Evolutionary conservation across 2,113 vertebrate species (phyloP).

Genomic region (Chionomys nivalis): DNA sequence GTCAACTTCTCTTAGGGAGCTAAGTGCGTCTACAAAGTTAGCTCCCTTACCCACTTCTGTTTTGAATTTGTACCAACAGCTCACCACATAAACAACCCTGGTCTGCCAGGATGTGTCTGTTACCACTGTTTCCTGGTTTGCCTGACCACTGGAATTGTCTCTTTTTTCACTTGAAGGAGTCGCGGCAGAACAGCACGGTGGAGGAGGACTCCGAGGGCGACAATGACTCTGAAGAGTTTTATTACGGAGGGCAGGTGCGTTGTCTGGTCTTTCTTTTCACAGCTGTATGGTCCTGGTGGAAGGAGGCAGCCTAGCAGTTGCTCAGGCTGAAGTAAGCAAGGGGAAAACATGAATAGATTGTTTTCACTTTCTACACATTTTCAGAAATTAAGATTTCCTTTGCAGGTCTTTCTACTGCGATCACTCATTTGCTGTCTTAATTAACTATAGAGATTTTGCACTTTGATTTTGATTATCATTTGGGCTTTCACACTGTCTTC

Average conservation of each 20-base stretch:
- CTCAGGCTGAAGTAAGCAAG: background rate
- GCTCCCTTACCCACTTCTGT: background rate
- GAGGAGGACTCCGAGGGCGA: conserved; percentile 95
- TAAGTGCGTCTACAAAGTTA: background rate
- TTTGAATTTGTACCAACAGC: background rate
- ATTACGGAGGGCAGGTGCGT: conserved; percentile 94
- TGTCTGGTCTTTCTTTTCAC: background rate
- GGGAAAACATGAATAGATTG: accelerated
- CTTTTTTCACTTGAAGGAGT: conserved; percentile 84
- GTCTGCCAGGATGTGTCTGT: background rate
- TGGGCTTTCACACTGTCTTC: background rate
- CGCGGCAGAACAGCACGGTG: conserved; percentile 89
- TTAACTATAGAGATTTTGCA: background rate
- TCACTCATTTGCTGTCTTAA: background rate
- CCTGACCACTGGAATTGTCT: background rate
- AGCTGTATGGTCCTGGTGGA: too few relatives aligned
- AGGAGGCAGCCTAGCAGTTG: too few relatives aligned
- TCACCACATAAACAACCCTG: background rate
- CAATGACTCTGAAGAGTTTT: conserved; percentile 95
- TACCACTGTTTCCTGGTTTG: background rate
- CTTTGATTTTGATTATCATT: background rate
- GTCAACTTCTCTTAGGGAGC: background rate
- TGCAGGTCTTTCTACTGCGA: background rate
- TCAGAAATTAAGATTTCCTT: background rate
- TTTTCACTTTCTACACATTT: background rate